phyloP scores from a whole-genome alignment of 35 echinoderm and acorn worm genomes.

The Heliocidaris tuberculata region DNA sequence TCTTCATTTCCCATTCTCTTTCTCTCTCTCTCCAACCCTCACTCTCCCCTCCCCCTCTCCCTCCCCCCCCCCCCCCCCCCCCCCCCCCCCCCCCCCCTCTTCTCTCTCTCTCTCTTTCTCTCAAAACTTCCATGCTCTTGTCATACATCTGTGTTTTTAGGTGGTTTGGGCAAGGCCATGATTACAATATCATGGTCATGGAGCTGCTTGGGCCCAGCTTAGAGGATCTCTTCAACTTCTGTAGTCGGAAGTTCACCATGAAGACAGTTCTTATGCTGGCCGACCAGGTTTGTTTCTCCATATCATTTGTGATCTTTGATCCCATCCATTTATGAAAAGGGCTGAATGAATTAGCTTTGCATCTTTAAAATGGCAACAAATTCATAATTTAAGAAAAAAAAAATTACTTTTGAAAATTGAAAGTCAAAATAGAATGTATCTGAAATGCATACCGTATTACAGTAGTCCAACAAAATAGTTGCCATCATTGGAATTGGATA shows the following conservation, averaged over 20 bases:
- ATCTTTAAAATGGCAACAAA: too few relatives aligned
- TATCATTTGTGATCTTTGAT: neutral
- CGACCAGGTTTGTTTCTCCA: conserved; percentile 73
- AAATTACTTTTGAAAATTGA: neutral
- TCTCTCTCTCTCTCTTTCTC: neutral
- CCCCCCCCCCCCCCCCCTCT: neutral
- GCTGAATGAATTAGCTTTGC: too few relatives aligned
- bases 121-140: neutral
- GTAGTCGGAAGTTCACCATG: conserved; percentile 87
- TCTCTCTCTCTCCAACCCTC: neutral
- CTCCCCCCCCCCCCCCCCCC: neutral
- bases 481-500: too few relatives aligned
- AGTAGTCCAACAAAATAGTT: too few relatives aligned
- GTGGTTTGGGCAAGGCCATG: conserved; percentile 91
- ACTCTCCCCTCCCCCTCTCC: too few relatives aligned
- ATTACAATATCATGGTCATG: conserved; percentile 93
- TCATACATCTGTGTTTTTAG: conserved; percentile 34
- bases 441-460: too few relatives aligned
- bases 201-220: conserved; percentile 93
- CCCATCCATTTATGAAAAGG: too few relatives aligned
- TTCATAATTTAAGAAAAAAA: too few relatives aligned
- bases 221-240: conserved; percentile 97
- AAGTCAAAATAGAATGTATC: neutral
- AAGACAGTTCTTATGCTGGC: conserved; percentile 97
- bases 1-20: neutral